Evolutionary conservation across 2,888 invertebrate genomes (phyloP).

Genomic region (Horisme vitalbata): DNA sequence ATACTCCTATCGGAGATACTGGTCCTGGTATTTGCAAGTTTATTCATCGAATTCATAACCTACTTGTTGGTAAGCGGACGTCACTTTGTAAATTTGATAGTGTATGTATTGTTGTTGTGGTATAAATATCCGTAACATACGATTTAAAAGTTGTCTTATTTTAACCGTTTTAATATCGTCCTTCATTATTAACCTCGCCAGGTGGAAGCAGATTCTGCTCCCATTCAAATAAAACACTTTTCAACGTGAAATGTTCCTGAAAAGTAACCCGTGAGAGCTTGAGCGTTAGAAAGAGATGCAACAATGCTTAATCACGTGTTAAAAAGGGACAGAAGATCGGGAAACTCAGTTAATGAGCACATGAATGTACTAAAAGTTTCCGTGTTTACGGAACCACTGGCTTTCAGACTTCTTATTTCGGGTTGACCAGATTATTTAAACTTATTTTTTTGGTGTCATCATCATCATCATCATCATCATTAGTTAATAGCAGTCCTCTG

Average conservation of each 20-base stretch:
- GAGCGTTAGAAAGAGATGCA: slow-evolving; percentile 20
- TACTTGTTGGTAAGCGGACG: too few species aligned
- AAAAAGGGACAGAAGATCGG: slow-evolving; percentile 18
- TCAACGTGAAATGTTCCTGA: slow-evolving; percentile 48
- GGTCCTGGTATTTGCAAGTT: too few species aligned
- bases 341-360: slow-evolving; percentile 30
- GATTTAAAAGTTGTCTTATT: too few species aligned
- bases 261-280: slow-evolving; percentile 37
- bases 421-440: slow-evolving; percentile 2
- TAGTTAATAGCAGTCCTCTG: too few species aligned
- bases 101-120: too few species aligned
- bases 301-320: slow-evolving; percentile 13
- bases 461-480: too few species aligned
- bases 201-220: slow-evolving; percentile 41
- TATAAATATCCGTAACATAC: too few species aligned
- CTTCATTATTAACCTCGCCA: slow-evolving; percentile 26
- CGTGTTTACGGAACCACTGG: slow-evolving; percentile 12
- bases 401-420: slow-evolving; percentile 11
- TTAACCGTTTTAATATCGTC: slow-evolving; percentile 19
- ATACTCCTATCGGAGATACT: too few species aligned
- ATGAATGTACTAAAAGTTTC: slow-evolving; percentile 21
- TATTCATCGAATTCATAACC: too few species aligned
- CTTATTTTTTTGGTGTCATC: not conserved
- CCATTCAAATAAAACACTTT: slow-evolving; percentile 52
- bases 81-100: too few species aligned